These are phyloP conservation scores for Druon quercuslanigerum DNA, from an alignment of 1,140 invertebrate species.

Conservation along the genomic window DNA sequence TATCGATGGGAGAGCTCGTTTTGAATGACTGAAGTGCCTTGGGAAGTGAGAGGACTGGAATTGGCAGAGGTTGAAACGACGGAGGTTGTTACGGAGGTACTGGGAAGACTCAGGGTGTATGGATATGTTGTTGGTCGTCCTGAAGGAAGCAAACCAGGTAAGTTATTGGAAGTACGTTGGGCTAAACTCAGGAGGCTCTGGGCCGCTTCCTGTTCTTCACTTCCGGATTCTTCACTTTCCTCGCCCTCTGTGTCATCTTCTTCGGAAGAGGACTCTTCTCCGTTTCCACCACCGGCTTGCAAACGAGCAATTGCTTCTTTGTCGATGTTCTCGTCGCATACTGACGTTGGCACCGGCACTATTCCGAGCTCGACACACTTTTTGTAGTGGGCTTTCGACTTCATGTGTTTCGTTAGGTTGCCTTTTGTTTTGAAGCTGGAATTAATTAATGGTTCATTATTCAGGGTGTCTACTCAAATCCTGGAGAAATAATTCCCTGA, in stretches of 20 bases:
- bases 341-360: slow-evolving; percentile 84
- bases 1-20: slow-evolving; percentile 66
- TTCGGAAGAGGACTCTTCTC: slow-evolving; percentile 69
- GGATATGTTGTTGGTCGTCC: slow-evolving; percentile 80
- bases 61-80: slow-evolving; percentile 43
- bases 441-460: slow-evolving; percentile 5
- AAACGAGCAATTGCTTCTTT: slow-evolving; percentile 78
- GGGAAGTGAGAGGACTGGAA: slow-evolving; percentile 43
- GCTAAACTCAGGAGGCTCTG: slow-evolving; percentile 89
- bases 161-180: slow-evolving; percentile 72
- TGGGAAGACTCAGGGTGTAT: slow-evolving; percentile 73
- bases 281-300: slow-evolving; percentile 72
- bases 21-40: slow-evolving; percentile 59
- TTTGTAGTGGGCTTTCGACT: slow-evolving; percentile 97
- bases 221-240: slow-evolving; percentile 76
- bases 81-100: slow-evolving; percentile 39
- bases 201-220: slow-evolving; percentile 90
- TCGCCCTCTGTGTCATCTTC: slow-evolving; percentile 79
- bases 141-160: slow-evolving; percentile 76
- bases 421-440: slow-evolving; percentile 97
- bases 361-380: slow-evolving; percentile 92
- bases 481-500: no score
- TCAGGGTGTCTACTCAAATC: no score
- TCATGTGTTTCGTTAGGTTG: slow-evolving; percentile 99
- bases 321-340: slow-evolving; percentile 83